Evolutionary conservation across 2,113 vertebrate genomes (phyloP), one percentile per base, ranked within the genome.

Genomic region (Fukomys damarensis): DNA sequence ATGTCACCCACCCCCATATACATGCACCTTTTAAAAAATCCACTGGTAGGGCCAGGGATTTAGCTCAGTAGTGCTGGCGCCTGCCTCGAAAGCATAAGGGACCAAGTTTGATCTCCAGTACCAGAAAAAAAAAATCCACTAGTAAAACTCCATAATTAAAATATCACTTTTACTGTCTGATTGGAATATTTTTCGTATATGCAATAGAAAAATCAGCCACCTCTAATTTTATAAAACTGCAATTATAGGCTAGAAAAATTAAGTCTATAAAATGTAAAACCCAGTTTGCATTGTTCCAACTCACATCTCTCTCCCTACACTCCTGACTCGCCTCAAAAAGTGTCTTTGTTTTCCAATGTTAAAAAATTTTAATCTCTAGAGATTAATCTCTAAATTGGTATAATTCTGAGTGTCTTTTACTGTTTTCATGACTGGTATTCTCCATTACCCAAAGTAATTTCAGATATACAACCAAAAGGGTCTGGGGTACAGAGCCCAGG

Each of bases 81-180:
- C n/a, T n/a, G n/a, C n/a, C n/a, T n/a, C n/a, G n/a, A n/a, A n/a
- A n/a, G n/a, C n/a, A n/a, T n/a, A n/a, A n/a, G n/a, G n/a, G n/a
- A n/a, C n/a, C n/a, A n/a, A n/a, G n/a, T n/a, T n/a, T n/a, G n/a
- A n/a, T n/a, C n/a, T n/a, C n/a, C n/a, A n/a, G n/a, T n/a, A n/a
- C n/a, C n/a, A n/a, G n/a, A n/a, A n/a, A n/a, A n/a, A n/a, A 43
- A 80, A 87, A 83, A 59, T n/a, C 63, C 11, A 87, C 24, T 87
- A 68, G 54, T 30, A 90, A 97, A 91, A 95, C 58, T 92, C 13
- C 54, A 56, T 49, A 35, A 61, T 86, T 52, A 94, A 92, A 96
- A 87, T 66, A 94, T 59, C 86, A 93, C 35, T 90, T 89, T 87
- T 56, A 81, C 81, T 86, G 28, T 65, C 32, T 85, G 76, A 28